Evolutionary conservation across 2,113 vertebrate species (phyloP).

Genomic region (Hemicordylus capensis): DNA sequence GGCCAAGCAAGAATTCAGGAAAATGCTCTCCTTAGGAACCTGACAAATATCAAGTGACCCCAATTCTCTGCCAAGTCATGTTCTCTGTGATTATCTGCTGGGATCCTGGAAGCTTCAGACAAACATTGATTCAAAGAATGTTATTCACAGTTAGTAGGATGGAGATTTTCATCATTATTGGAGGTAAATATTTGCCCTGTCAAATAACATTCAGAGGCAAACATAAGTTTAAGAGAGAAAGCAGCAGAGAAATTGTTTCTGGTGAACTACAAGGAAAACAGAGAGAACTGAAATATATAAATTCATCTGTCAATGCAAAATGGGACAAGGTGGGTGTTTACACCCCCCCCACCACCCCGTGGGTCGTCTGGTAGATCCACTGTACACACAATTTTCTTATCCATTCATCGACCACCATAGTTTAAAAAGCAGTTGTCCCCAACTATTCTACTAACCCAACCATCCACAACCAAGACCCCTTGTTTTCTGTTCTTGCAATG

Average conservation of each 20-base stretch:
- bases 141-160: slow-evolving; percentile 45
- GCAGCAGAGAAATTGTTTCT: slow-evolving; percentile 50
- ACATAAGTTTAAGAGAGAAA: slow-evolving; percentile 50
- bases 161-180: slow-evolving; percentile 64
- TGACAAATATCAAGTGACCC: slow-evolving; percentile 52
- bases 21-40: slow-evolving; percentile 35
- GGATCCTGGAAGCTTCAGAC: slow-evolving; percentile 40
- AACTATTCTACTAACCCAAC: not conserved
- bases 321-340: not conserved
- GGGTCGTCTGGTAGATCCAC: not conserved
- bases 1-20: slow-evolving; percentile 21
- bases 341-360: not conserved
- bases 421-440: not conserved
- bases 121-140: slow-evolving; percentile 55
- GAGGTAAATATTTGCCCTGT: slow-evolving; percentile 72
- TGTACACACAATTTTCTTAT: not conserved
- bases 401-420: not conserved
- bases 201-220: slow-evolving; percentile 62
- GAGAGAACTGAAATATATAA: not conserved
- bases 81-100: slow-evolving; percentile 33
- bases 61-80: slow-evolving; percentile 45
- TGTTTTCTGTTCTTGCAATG: not conserved
- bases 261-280: slow-evolving; percentile 50
- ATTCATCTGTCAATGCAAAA: slow-evolving; percentile 42
- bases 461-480: not conserved